Evolutionary conservation across 2,797 vertebrate genomes (phyloP), one percentile per base, ranked within the genome.

Genomic region (Typhlichthys subterraneus): DNA sequence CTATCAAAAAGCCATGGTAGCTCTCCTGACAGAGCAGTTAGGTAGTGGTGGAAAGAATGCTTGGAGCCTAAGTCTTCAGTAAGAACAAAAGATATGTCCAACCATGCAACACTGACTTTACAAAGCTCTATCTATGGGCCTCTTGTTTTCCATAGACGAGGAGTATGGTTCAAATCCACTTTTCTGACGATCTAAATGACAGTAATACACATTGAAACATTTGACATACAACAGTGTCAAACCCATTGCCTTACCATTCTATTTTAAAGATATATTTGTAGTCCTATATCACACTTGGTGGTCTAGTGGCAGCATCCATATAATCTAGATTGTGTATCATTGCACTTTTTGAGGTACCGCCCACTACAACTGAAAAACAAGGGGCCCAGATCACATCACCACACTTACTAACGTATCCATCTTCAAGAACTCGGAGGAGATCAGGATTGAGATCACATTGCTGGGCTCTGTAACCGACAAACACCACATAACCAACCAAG

Each of bases 391-490:
- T 47, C 53, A 57, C 63, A 53, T 46, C 65, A 72, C 63, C 63
- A 72, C 69, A 98, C 97, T 98, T 94, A 99, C 98, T 92, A 99
- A 94, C 72, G 95, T 93, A 88, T 99, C 97, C 97, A 99, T 99
- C 95, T 97, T 99, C 93, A 99, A 92, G 93, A 99, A 99, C 80
- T 99, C 96, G 61, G 97, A 99, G 86, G 97, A 99, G 93, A 99
- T 99, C 85, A 99, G 95, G 92, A 99, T 98, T 80, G 98, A 99
- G 94, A 99, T 97, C 82, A 99, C 97, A 92, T 99, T 99, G 90
- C 93, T 96, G 91, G 97, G 97, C 88, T 99, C 98, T 99, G 92
- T 80, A 96, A 94, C 82, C 83, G 59, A 90, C 77, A 91, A 90
- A 94, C 87, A 91, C 83, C 84, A 91, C 77, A 54, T 84, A 79